Conservation (phyloP, 2,888 invertebrate species). For the Ectemnius continuus region DNA sequence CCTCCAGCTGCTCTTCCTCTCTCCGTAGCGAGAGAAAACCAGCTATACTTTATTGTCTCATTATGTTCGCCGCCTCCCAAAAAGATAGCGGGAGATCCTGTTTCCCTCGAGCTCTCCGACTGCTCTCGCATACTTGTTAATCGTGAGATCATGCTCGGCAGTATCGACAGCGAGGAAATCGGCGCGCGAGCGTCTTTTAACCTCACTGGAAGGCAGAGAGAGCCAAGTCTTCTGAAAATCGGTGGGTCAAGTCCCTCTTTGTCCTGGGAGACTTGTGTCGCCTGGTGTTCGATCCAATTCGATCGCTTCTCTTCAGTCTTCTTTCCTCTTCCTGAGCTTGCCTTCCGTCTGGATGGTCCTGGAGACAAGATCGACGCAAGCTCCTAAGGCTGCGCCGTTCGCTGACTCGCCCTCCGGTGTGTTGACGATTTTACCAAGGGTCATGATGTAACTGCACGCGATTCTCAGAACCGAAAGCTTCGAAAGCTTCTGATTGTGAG, state of each 20-base stretch:
- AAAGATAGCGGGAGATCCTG: neutral
- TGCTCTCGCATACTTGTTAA: neutral
- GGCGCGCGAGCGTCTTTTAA: too few species aligned
- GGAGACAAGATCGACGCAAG: constrained; percentile 93
- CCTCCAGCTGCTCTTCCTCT: too few species aligned
- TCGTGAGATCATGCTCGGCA: neutral
- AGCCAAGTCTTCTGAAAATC: too few species aligned
- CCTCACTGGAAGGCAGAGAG: too few species aligned
- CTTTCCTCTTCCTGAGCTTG: constrained; percentile 91
- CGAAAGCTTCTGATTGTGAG: constrained; percentile 95
- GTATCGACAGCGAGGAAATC: neutral
- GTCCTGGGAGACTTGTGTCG: too few species aligned
- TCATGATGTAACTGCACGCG: constrained; percentile 95
- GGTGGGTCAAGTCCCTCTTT: too few species aligned
- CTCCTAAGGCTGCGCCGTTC: constrained; percentile 82
- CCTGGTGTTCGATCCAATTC: too few species aligned
- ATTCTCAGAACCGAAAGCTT: constrained; percentile 95
- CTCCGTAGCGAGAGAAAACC: too few species aligned
- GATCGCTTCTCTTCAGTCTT: constrained; percentile 79
- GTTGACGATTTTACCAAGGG: constrained; percentile 86
- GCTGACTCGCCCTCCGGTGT: constrained; percentile 81
- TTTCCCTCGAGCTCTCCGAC: neutral
- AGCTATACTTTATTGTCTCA: neutral
- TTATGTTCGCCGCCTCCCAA: neutral
- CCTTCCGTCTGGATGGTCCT: constrained; percentile 95